Evolutionary conservation across 2,113 vertebrate genomes (phyloP), one percentile per base, ranked within the genome.

Genomic region (Dicerorhinus sumatrensis): DNA sequence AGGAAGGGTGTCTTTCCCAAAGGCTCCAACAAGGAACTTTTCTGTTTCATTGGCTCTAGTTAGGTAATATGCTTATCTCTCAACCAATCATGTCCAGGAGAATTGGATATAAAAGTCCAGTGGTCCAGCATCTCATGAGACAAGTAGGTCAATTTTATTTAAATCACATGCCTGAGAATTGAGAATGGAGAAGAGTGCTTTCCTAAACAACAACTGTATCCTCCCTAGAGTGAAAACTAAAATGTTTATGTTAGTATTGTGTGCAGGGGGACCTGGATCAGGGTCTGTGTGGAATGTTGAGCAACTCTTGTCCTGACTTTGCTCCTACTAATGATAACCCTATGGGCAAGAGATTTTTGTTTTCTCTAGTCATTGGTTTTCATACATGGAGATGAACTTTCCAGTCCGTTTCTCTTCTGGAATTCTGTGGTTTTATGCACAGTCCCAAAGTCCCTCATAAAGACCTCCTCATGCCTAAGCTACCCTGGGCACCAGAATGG

Each of bases 31-130:
- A 81, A 42, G 65, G 11, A 31, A 62, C 2, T 8, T 92, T 72
- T 81, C n/a, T 42, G 5, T 96, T 83, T 86, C 27, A 48, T n/a
- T 75, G 67, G 33, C 77, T 94, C 63, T 95, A 21, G 63, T 87
- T 69, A 58, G 21, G 42, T 60, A 63, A 84, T 42, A 48, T 36
- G 6, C 54, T 94, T 90, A 88, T 76, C 56, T 1, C 36, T 93
- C 17, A 70, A 88, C 56, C 29, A 77, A 0, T 83, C 56, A 39
- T 76, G n/a, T 79, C 62, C 11, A 2, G 6, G 70, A 18, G 25
- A 77, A 87, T 13, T 88, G 33, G 18, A 23, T 36, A 42, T 31
- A n/a, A 2, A 92, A 31, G 4, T 91, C 73, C 27, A 20, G 4
- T 67, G 72, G 76, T 87, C 33, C 81, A 14, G 16, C 13, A 70